Base-by-base conservation (phyloP, 2,113 vertebrate species). In the Lamprologus tigripictilis region DNA sequence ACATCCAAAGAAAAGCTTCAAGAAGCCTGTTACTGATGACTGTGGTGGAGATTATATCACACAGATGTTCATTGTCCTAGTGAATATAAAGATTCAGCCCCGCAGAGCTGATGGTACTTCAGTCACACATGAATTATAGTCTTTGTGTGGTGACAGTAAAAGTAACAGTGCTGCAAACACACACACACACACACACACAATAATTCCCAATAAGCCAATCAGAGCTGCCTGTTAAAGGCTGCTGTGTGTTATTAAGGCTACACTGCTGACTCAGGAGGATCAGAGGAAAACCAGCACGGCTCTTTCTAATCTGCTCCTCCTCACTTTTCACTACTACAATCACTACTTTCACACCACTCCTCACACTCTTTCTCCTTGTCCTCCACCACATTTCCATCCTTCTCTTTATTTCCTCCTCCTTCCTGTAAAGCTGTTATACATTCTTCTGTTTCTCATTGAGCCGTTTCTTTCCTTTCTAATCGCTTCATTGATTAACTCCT, bases 211-310 rank as follows among this genome's bases (percentile, higher is more conserved):
- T 85, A 85, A 85, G 83, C 83, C 83, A 85, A 85, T 85, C 71
- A 85, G 76, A 85, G 71, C 71, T 79, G 83, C 28, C 53, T 1
- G 16, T 10, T 35, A 8, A 23, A 19, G 31, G 3, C 28, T 73
- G 33, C 66, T 71, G 63, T 55, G 83, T 78, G 83, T 85, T 63
- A 49, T 85, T 58, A 85, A 45, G 7, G 28, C 21, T 45, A 45
- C 83, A 16, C 47, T 61, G 84, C 84, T 86, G 78, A 86, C 84
- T 86, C 84, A 86, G 84, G 45, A 31, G 84, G 84, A 86, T 86
- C 58, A 45, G 55, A 85, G 83, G 37, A 73, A 81, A 81, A 58
- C 4, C 80, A 61, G 80, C 80, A 31, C 54, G 9, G 7, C 23
- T 45, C 35, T 16, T 11, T 80, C 9, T 85, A 85, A 85, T 85